Base-by-base conservation (phyloP, 2,797 vertebrate genomes). In the Craterocephalus amniculus region DNA sequence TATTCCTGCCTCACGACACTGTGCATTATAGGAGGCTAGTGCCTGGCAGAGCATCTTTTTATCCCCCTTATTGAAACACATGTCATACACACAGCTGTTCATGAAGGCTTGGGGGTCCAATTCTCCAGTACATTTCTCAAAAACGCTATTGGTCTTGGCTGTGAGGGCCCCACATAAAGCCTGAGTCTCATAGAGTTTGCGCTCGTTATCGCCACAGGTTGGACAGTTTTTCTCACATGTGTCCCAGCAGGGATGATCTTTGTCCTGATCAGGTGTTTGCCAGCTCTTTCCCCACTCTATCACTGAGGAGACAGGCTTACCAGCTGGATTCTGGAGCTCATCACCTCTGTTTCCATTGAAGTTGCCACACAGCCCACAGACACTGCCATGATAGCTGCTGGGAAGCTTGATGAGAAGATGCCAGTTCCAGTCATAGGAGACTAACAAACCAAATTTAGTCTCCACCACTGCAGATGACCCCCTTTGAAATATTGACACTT, bases 321-420 rank as follows among this genome's bases (percentile, higher is more conserved):
- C 80, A 0, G 79, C 60, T 0, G 89, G 86, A 11, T 79, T 86
- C 32, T 66, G 78, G 29, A 91, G 81, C 5, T 97, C 96, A 0
- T 97, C 95, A 0, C 0, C 0, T 0, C 12, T n/a, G 22, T 95
- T 38, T 0, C 91, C 87, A 0, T 97, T 96, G 48, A 89, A 94
- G 79, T 97, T 96, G 18, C 96, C 95, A 0, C 97, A 97, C 35
- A 97, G 74, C 14, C 96, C 95, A 0, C 95, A 95, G n/a, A 96
- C 91, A 2, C 72, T 87, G 35, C 74, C 72, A 0, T 61, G 90
- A 88, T 96, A 94, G 45, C 55, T 70, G 2, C 81, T 35, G 0
- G 95, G 93, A 20, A 97, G 83, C 66, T 79, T 91, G 43, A 97
- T 60, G 2, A 87, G 24, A 59, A 97, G 38, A 3, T 76, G 55